Base-by-base conservation (phyloP, 2,888 invertebrate species). In the Panzeria rudis region DNA sequence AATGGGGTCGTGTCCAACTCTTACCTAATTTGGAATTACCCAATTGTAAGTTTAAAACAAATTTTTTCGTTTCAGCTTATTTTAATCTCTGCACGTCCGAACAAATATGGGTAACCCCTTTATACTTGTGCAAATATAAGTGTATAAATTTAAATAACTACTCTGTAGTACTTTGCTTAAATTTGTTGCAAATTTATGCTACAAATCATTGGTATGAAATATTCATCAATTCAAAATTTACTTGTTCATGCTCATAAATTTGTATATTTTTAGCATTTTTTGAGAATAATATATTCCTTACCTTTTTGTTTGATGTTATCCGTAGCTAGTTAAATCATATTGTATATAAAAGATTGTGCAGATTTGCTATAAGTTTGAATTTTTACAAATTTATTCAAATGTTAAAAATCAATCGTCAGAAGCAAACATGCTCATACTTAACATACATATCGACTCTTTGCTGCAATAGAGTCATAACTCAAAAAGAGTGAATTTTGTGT, bases 201-300 rank as follows among this genome's bases (percentile, higher is more conserved):
- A 71, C 87, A 89, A 88, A 89, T 88, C 87, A 87, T 87, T 87
- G 87, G 82, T 82, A 88, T 89, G 88, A 89, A 88, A 88, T 88
- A 89, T 89, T 88, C 88, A 89, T 88, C 87, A 87, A 87, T 87
- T 88, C 86, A 87, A 88, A 86, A 87, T 86, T 87, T 87, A 86
- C 87, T 73, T 80, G 66, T 84, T 61, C 54, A n/a, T 54, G 68
- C 35, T 38, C 47, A 62, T 81, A 73, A 66, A 72, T 80, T 72
- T 71, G 52, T 56, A 23, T 20, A 66, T 52, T 23, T 56, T 20
- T 54, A 17, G 23, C 50, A 29, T 29, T 29, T 29, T 29, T 23
- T 29, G 6, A 41, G 2, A 13, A 38, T 17, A 13, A 15, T 17
- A 32, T 44, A 25, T 61, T 69, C 7, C 38, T 50, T 23, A 20